Conservation (phyloP, 2,113 vertebrate species). For the Sebastes fasciatus region DNA sequence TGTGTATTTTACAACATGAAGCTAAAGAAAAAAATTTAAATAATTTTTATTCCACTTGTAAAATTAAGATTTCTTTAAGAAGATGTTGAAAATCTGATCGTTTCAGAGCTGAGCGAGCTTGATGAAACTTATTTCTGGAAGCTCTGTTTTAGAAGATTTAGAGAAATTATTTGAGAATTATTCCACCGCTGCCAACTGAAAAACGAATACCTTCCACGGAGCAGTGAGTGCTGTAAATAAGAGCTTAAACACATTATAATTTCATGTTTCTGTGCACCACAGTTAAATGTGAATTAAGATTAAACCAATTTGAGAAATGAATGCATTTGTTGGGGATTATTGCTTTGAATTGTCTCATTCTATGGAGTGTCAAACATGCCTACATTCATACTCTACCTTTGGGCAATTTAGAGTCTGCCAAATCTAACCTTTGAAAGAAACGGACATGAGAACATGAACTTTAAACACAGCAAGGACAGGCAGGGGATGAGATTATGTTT, state of each 20-base stretch:
- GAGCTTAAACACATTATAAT: constrained; percentile 59
- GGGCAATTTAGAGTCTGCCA: background rate
- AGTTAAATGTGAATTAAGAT: constrained; percentile 78
- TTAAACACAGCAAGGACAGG: background rate
- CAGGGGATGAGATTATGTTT: background rate
- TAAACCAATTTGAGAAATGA: constrained; percentile 76
- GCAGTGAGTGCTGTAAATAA: constrained; percentile 72
- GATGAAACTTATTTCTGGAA: constrained; percentile 46
- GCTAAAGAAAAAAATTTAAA: constrained; percentile 30
- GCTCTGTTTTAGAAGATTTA: constrained; percentile 24
- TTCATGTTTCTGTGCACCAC: constrained; percentile 80
- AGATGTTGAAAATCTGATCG: constrained; percentile 47
- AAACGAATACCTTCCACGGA: constrained; percentile 32
- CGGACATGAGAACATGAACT: background rate
- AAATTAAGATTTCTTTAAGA: constrained; percentile 47
- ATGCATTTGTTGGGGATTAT: constrained; percentile 30
- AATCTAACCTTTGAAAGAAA: background rate
- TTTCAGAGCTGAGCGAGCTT: constrained; percentile 44
- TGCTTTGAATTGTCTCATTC: constrained; percentile 17
- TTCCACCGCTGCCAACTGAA: constrained; percentile 45
- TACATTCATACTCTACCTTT: background rate
- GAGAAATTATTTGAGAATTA: constrained; percentile 44
- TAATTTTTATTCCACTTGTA: constrained; percentile 59
- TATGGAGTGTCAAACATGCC: background rate
- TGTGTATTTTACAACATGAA: constrained; percentile 64